These are phyloP conservation scores for Neogobius melanostomus DNA, from an alignment of 2,113 vertebrate genomes.

Conservation along the genomic window DNA sequence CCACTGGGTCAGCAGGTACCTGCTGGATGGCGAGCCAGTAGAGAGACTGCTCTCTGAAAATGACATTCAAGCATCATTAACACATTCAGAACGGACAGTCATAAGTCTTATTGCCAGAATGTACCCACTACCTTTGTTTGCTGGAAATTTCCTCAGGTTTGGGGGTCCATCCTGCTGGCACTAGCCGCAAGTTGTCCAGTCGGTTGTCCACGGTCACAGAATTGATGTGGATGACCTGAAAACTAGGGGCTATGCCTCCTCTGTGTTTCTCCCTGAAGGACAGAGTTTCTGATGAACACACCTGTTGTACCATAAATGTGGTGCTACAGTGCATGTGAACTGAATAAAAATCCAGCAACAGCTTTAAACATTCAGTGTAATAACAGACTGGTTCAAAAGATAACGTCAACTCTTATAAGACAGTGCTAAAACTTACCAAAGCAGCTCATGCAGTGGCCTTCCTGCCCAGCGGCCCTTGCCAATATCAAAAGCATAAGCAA, in stretches of 20 bases:
- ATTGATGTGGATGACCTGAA: conserved; percentile 96
- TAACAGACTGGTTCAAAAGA: neutral
- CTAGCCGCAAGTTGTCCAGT: conserved; percentile 92
- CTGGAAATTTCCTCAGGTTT: conserved; percentile 93
- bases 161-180: conserved; percentile 91
- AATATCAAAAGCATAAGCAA: conserved; percentile 96
- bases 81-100: neutral
- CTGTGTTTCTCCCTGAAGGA: conserved; percentile 91
- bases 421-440: conserved; percentile 83
- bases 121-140: conserved; percentile 87
- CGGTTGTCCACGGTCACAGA: conserved; percentile 96
- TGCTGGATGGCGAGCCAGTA: conserved; percentile 99
- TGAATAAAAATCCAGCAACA: neutral
- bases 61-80: neutral
- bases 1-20: conserved; percentile 95
- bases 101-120: neutral
- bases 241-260: conserved; percentile 93
- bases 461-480: conserved; percentile 92
- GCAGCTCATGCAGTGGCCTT: conserved; percentile 91
- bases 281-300: neutral
- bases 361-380: no score
- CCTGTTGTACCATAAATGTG: neutral
- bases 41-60: conserved; percentile 91
- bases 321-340: neutral
- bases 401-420: neutral